Evolutionary conservation across 2,888 invertebrate genomes (phyloP), one percentile per base, ranked within the genome.

Genomic region (Andrena haemorrhoa): DNA sequence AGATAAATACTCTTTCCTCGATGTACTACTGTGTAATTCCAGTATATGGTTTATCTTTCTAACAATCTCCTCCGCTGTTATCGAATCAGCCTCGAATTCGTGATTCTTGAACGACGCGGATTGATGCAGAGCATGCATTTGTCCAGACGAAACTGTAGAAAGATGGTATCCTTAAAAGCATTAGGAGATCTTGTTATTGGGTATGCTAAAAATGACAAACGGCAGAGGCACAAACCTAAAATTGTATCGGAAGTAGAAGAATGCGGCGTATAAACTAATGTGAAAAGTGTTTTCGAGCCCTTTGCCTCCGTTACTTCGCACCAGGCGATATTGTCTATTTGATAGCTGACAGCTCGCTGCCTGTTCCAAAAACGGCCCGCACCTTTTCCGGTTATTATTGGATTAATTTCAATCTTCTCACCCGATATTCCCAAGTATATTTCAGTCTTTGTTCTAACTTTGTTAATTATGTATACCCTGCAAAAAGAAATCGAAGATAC

Each of bases 351-450:
- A 58, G 98, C 96, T 91, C 97, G 97, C 88, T 97, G 96, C 91
- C 96, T 95, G 61, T 95, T 95, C 94, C 95, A 95, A 87, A 95
- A 94, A 83, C 93, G 86, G 31, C 92, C 91, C 16, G 93, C 92
- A 51, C 93, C 93, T 85, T 93, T 94, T 6, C 93, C 92, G 2
- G 92, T 92, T 84, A 94, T 90, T 31, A 97, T 95, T 0, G 98
- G 98, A 93, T 98, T 98, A 72, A 98, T 97, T 94, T 98, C 98
- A 79, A 98, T 96, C 93, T 98, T 97, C 89, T 98, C 98, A 6
- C 98, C 96, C 16, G 98, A 98, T 84, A 98, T 96, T 64, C 98
- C 97, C 60, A 98, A 95, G 90, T 97, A 97, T 3, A 98, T 97
- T 88, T 97, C 97, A 23, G 97, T 97, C 94, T 97, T 98, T 29